Conservation (phyloP, 1,140 invertebrate species). For the Tetramorium parvispinum region DNA sequence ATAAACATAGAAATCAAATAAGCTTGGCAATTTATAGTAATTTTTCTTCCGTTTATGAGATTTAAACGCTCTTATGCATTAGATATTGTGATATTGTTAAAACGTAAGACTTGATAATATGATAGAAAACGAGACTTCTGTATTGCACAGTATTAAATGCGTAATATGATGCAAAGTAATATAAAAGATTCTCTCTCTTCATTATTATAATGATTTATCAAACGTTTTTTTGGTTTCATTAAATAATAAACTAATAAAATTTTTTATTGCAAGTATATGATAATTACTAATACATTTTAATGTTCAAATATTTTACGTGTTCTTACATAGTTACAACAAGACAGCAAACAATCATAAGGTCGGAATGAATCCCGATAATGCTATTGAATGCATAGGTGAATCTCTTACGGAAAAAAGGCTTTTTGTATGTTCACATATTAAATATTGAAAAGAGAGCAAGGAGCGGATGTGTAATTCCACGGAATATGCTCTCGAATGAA, state of each 20-base stretch:
- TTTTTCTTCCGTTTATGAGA: background rate
- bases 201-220: background rate
- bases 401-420: background rate
- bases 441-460: conserved; percentile 27
- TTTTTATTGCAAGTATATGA: background rate
- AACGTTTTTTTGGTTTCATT: background rate
- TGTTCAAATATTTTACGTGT: background rate
- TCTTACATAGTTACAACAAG: background rate
- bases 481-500: conserved; percentile 60
- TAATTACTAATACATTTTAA: background rate
- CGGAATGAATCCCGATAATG: background rate
- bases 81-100: background rate
- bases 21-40: background rate
- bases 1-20: conserved; percentile 12
- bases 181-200: background rate
- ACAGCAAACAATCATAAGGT: background rate
- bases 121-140: background rate
- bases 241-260: background rate
- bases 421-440: conserved; percentile 15
- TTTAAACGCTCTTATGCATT: background rate
- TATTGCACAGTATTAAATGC: background rate
- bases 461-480: conserved; percentile 43
- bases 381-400: background rate
- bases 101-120: background rate
- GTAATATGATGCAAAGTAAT: background rate